Base-by-base conservation (phyloP, 2,888 invertebrate species). In the Zygaena filipendulae region DNA sequence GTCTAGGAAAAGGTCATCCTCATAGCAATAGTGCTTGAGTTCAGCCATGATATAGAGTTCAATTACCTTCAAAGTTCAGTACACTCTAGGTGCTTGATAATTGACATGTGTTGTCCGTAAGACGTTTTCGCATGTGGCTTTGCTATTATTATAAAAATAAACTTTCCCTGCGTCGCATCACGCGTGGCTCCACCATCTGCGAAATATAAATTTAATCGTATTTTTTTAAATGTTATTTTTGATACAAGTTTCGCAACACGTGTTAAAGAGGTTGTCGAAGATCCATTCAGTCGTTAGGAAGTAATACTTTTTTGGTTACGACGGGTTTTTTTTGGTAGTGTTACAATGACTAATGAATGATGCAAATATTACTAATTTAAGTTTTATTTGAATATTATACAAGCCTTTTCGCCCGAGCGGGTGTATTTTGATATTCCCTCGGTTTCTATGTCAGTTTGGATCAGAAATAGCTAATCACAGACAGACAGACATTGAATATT, bases 81-180 rank as follows among this genome's bases (percentile, higher is more conserved):
- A 69, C 54, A 67, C 68, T 54, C 59, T 38, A 63, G 64, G 63
- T 69, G 54, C 51, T 49, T 48, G 49, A 7, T 51, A 53, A 53
- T 54, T 61, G 61, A 62, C 77, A 77, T 74, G 66, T 77, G 77
- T 61, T 61, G 61, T 60, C 60, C 57, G 47, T 50, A 55, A 39
- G 41, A 45, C 53, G 16, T 56, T 56, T 42, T 59, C 68, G 59
- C 77, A 77, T 72, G 53, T 77, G 74, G 67, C 51, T 59, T 64
- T 63, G 75, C 75, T 79, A 77, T 74, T 77, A 75, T 77, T 75
- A 69, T 67, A 75, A 74, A 75, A 77, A 77, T 79, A 79, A 79
- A 77, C 79, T 79, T 79, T 79, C 79, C 68, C 68, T 62, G 49
- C 52, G 53, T 52, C 52, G 43, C 61, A 59, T 64, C 66, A 64